Percentiles rank a stretch among this genome's conserved stretches.
Conservation (phyloP, 2,113 vertebrate genomes). For the Lepus americanus region DNA sequence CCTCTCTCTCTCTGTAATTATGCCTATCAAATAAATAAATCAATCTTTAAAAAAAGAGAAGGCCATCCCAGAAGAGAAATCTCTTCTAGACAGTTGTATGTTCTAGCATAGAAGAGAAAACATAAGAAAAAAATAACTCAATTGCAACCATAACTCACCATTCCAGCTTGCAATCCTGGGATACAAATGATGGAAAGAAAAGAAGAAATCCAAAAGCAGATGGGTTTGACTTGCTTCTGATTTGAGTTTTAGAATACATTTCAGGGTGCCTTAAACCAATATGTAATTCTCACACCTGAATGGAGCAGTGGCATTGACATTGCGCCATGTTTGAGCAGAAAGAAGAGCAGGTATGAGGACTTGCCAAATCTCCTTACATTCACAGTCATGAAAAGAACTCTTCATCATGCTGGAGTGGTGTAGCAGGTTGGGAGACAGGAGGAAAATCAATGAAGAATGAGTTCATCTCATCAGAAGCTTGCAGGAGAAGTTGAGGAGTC, state of each 20-base stretch:
- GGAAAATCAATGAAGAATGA: not conserved
- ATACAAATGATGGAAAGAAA: not conserved
- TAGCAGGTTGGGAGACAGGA: not conserved
- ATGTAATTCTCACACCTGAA: not conserved
- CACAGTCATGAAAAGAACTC: not conserved
- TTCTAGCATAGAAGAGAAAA: not conserved
- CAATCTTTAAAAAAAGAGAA: no score
- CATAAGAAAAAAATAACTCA: not conserved
- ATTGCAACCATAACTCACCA: not conserved
- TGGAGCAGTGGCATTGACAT: not conserved
- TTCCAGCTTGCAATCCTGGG: not conserved
- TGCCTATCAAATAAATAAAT: no score
- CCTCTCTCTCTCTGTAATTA: no score
- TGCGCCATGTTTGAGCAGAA: not conserved
- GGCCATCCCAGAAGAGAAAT: not conserved
- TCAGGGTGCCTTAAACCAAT: not conserved
- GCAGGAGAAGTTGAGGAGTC: not conserved
- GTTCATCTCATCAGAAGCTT: not conserved
- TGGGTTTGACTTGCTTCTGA: not conserved
- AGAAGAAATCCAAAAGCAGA: not conserved
- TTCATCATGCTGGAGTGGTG: not conserved
- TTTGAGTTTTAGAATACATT: not conserved
- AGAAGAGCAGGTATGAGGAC: not conserved
- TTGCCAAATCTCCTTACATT: not conserved
- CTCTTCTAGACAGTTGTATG: not conserved